Evolutionary conservation across 2,888 invertebrate species (phyloP).

Genomic region (Phaonia tiefii): DNA sequence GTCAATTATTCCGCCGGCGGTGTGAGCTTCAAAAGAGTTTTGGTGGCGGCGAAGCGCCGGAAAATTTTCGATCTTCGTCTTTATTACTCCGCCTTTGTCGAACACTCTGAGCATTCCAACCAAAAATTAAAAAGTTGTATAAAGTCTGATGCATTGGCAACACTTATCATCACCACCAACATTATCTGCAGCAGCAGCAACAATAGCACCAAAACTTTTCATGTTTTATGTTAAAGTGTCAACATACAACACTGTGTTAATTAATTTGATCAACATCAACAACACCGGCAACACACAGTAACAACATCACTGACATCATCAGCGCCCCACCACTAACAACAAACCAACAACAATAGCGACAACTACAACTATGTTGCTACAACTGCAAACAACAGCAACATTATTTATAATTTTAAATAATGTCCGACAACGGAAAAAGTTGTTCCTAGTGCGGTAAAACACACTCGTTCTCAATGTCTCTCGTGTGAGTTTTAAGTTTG

Average conservation of each 20-base stretch:
- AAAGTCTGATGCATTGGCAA: no score
- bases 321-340: neutral
- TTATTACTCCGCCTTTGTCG: no score
- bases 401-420: constrained; percentile 49
- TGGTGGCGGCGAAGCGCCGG: no score
- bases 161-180: no score
- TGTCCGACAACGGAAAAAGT: constrained; percentile 34
- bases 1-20: no score
- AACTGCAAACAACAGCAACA: neutral
- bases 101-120: no score
- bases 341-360: neutral
- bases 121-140: no score
- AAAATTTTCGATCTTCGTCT: no score
- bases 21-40: no score
- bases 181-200: neutral
- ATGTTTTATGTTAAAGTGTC: constrained; percentile 28
- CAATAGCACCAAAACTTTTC: constrained; percentile 12
- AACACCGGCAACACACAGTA: neutral
- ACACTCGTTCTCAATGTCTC: neutral
- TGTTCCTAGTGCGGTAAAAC: constrained; percentile 19
- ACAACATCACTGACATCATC: neutral
- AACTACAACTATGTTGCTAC: neutral
- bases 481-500: neutral
- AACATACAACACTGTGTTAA: constrained; percentile 40
- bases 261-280: constrained; percentile 41